Conservation (phyloP, 2,888 invertebrate species). For the Exephanes ischioxanthus region DNA sequence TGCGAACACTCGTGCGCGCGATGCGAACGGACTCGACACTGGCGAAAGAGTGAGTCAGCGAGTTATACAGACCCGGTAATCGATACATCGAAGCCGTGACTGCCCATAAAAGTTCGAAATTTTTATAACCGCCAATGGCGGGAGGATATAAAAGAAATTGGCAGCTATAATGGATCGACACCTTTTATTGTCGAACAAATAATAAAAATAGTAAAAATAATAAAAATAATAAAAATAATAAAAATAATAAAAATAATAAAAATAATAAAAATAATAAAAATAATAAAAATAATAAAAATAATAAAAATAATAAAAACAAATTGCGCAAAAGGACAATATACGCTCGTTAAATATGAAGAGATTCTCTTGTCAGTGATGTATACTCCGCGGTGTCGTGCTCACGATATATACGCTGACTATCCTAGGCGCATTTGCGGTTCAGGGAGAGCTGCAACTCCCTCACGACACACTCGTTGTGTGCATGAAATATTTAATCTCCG, state of each 20-base stretch:
- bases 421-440: slow-evolving; percentile 3
- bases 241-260: neutral
- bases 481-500: slow-evolving; percentile 42
- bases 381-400: neutral
- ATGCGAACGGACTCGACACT: slow-evolving; percentile 38
- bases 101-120: slow-evolving; percentile 56
- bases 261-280: neutral
- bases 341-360: slow-evolving; percentile 1
- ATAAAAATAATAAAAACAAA: neutral
- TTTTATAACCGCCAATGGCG: slow-evolving; percentile 32
- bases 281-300: neutral
- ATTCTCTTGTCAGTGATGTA: neutral
- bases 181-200: neutral
- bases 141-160: slow-evolving; percentile 20
- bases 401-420: neutral
- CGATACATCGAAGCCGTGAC: slow-evolving; percentile 47
- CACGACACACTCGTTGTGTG: neutral
- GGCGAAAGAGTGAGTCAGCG: slow-evolving; percentile 26
- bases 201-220: neutral
- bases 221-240: neutral
- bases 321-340: neutral
- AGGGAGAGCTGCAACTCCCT: neutral
- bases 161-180: slow-evolving; percentile 2
- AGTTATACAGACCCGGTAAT: slow-evolving; percentile 36
- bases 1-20: neutral